Percentiles rank a stretch among this genome's conserved stretches.
phyloP scores from a whole-genome alignment of 2,113 vertebrate genomes.

The Actinemys pallida region DNA sequence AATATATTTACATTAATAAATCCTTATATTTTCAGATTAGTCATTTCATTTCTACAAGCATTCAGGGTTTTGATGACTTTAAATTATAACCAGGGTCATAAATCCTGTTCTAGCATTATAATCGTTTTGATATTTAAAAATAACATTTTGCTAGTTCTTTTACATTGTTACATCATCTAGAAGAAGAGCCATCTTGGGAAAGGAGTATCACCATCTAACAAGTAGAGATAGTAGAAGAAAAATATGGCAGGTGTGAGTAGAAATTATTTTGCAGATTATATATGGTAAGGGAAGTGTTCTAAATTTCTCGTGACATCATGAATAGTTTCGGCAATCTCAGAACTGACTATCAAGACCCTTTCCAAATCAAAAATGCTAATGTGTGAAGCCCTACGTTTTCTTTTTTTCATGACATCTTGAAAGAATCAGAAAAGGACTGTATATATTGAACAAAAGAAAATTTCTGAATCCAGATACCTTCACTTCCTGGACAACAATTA shows the following conservation, averaged over 20 bases:
- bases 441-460: neutral
- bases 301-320: neutral
- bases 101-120: conserved; percentile 3
- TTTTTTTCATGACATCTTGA: neutral
- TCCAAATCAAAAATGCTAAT: neutral
- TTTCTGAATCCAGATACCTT: neutral
- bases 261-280: conserved; percentile 16
- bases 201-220: conserved; percentile 17
- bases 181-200: conserved; percentile 36
- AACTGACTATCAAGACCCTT: neutral
- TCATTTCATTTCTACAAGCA: neutral
- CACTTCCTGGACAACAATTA: neutral
- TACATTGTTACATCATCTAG: conserved; percentile 8
- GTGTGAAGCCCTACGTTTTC: neutral
- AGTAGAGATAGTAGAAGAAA: neutral
- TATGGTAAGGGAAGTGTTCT: neutral
- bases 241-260: neutral
- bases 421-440: neutral
- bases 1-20: neutral
- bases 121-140: neutral
- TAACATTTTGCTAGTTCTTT: neutral
- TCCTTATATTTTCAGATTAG: neutral
- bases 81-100: neutral
- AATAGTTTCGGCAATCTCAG: neutral
- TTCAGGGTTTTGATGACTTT: neutral